A percentile compares a stretch with the other conserved stretches of the same genome.
phyloP scores from a whole-genome alignment of 1,140 invertebrate species.

The Heliconius hewitsoni region DNA sequence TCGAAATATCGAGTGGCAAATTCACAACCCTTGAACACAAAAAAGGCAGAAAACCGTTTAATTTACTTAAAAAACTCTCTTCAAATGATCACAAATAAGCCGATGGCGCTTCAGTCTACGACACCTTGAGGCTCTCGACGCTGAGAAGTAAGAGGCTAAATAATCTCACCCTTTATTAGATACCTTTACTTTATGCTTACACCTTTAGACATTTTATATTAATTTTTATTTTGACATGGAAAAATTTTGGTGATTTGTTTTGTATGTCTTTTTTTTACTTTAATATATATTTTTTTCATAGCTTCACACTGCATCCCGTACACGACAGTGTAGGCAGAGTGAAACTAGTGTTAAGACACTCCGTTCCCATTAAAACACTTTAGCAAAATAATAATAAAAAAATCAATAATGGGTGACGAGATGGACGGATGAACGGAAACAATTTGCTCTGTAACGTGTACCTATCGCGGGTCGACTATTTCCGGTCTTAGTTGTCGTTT shows the following conservation, averaged over 20 bases:
- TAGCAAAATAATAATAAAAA: too few relatives aligned
- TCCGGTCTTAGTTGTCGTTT: too few relatives aligned
- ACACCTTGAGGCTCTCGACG: conserved; percentile 6
- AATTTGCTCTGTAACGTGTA: neutral
- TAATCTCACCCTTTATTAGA: conserved; percentile 12
- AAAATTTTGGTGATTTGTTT: too few relatives aligned
- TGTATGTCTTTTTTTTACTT: too few relatives aligned
- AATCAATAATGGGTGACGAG: too few relatives aligned
- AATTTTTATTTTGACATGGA: neutral
- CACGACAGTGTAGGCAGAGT: neutral
- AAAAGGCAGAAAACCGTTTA: neutral
- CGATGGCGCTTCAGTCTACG: neutral
- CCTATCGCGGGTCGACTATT: too few relatives aligned
- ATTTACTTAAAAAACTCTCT: neutral
- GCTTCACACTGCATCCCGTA: too few relatives aligned
- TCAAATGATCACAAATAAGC: neutral
- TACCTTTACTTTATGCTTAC: neutral
- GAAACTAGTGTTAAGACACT: neutral
- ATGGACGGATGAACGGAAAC: too few relatives aligned
- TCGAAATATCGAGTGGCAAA: neutral
- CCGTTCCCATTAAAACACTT: neutral
- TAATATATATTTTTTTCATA: too few relatives aligned
- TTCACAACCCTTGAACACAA: neutral
- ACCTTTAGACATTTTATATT: neutral
- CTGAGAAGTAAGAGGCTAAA: neutral